Conservation (phyloP, 2,113 vertebrate species). For the Neotoma lepida region DNA sequence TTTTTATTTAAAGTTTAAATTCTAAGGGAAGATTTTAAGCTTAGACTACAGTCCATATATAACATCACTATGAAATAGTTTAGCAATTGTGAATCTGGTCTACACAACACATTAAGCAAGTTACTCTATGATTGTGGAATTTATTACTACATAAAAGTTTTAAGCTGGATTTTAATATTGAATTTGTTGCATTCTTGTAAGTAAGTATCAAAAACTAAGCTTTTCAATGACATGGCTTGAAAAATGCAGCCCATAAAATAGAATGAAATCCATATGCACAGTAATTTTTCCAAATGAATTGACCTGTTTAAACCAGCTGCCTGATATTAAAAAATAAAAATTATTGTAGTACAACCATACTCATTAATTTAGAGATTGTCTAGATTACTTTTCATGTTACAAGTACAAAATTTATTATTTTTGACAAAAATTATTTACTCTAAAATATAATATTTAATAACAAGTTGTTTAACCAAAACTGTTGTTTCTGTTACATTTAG, state of each 20-base stretch:
- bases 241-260: not conserved
- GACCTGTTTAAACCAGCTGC: not conserved
- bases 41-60: not conserved
- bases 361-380: not conserved
- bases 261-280: not conserved
- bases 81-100: not conserved
- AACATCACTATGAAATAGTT: not conserved
- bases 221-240: not conserved
- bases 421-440: not conserved
- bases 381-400: not conserved
- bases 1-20: conserved; percentile 51
- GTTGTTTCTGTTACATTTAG: not conserved
- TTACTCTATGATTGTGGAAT: not conserved
- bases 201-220: not conserved
- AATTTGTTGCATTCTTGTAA: not conserved
- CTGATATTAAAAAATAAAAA: not conserved
- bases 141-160: not conserved
- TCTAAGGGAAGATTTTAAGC: conserved; percentile 12
- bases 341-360: not conserved
- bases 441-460: not conserved
- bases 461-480: not conserved
- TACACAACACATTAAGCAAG: not conserved
- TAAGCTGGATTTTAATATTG: not conserved
- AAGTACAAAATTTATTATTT: not conserved
- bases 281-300: not conserved